Evolutionary conservation across 1,140 invertebrate species (phyloP), one percentile per base, ranked within the genome.

Genomic region (Sinella curviseta): DNA sequence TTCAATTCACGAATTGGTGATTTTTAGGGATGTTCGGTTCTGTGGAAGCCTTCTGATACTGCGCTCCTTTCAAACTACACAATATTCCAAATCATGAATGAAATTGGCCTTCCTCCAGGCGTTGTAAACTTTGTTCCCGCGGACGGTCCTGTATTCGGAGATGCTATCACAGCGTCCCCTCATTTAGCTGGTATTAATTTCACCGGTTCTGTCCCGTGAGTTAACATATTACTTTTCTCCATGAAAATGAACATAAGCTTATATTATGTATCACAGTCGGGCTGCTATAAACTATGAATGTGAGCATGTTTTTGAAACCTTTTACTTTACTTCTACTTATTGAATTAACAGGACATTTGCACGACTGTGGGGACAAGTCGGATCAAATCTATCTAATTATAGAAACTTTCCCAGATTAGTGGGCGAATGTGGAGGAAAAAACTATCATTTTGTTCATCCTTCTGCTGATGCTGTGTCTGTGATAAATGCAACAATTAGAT

Each of bases 1-100:
- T n/a, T n/a, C n/a, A n/a, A n/a, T n/a, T n/a, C n/a, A n/a, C n/a
- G n/a, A n/a, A n/a, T n/a, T n/a, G n/a, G n/a, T n/a, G n/a, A n/a
- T n/a, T 54, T 31, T 26, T 84, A 94, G 93, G 98, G 98, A 24
- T 98, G 98, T 87, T 91, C 92, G 39, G 95, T 98, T 14, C 84
- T 99, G 73, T 99, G 98, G 98, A 99, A 99, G 87, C 98, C 98
- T 0, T 99, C 97, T 12, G 97, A 99, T 86, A 99, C 97, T 1
- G 97, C 98, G 33, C 86, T 99, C 14, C 89, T 99, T 0, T 98
- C 97, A 16, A 99, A 99, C 87, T 99, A 97, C 91, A 90, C 92
- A 76, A 95, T 97, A 76, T 99, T 93, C 85, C 94, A 98, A 87
- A 94, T 97, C 34, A 94, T 97, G 88, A 90, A 91, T 75, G 97